Evolutionary conservation across 2,113 vertebrate species (phyloP).

Genomic region (Callipepla californica): DNA sequence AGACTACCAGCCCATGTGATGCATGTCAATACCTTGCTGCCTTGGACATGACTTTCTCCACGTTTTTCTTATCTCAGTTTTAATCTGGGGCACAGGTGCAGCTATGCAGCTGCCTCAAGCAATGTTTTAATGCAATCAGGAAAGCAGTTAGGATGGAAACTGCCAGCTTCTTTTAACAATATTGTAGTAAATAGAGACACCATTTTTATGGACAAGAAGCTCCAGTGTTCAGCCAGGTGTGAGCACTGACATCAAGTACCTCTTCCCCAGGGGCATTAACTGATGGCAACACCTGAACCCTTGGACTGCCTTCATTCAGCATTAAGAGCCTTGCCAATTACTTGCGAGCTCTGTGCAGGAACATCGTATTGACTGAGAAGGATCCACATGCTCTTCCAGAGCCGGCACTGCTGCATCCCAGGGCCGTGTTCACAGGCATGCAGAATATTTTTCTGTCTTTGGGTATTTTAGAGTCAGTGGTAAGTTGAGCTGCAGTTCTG

Average conservation of each 20-base stretch:
- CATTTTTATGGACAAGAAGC: not conserved
- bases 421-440: rapidly evolving
- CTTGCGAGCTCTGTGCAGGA: not conserved
- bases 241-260: not conserved
- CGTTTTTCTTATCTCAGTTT: not conserved
- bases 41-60: not conserved
- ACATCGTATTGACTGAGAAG: not conserved
- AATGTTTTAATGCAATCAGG: not conserved
- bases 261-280: not conserved
- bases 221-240: not conserved
- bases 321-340: not conserved
- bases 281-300: not conserved
- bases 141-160: not conserved
- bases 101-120: not conserved
- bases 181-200: not conserved
- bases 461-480: not conserved
- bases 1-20: not conserved
- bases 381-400: not conserved
- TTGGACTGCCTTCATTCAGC: not conserved
- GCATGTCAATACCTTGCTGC: not conserved
- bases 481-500: not conserved
- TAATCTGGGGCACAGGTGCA: not conserved
- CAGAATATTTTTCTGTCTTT: not conserved
- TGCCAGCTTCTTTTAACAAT: not conserved
- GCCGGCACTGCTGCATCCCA: rapidly evolving